Percentiles rank a stretch among this genome's conserved stretches.
Conservation (phyloP, 2,888 invertebrate species). For the Hedychridium roseum region DNA sequence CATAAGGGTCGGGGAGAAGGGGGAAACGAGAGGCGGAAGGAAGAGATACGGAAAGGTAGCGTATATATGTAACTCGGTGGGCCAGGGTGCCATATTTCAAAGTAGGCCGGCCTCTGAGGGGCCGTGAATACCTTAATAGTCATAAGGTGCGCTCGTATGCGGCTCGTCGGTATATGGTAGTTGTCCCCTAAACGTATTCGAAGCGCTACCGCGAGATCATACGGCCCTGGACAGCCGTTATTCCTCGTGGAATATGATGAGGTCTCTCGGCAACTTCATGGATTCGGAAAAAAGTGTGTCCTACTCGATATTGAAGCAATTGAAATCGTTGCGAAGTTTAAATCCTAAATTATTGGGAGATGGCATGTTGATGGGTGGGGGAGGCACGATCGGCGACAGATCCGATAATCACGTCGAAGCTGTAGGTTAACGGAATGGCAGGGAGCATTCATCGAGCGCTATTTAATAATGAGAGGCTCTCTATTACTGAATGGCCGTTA, state of each 20-base stretch:
- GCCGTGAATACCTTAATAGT: constrained; percentile 61
- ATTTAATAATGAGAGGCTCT: constrained; percentile 56
- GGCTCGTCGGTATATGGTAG: constrained; percentile 16
- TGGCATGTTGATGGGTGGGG: too few relatives aligned
- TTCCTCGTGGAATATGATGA: constrained; percentile 18
- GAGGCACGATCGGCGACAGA: too few relatives aligned
- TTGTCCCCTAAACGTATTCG: constrained; percentile 31
- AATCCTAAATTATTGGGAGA: too few relatives aligned
- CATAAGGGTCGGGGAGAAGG: constrained; percentile 9
- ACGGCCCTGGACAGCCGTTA: constrained; percentile 33
- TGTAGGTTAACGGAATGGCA: too few relatives aligned
- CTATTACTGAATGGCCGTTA: constrained; percentile 58
- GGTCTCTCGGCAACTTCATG: constrained; percentile 4
- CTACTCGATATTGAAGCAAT: neutral
- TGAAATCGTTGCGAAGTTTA: neutral
- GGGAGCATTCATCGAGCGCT: constrained; percentile 27
- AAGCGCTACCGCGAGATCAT: constrained; percentile 22
- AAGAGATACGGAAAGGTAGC: constrained; percentile 13
- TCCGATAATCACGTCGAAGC: too few relatives aligned
- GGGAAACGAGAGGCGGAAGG: constrained; percentile 11
- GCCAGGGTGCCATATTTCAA: constrained; percentile 54
- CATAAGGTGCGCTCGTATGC: constrained; percentile 48
- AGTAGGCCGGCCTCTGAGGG: constrained; percentile 54
- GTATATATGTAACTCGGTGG: constrained; percentile 22
- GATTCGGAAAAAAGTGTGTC: too few relatives aligned